These are phyloP conservation scores for Cisticola juncidis DNA, from an alignment of 2,113 vertebrate species.

Conservation along the genomic window DNA sequence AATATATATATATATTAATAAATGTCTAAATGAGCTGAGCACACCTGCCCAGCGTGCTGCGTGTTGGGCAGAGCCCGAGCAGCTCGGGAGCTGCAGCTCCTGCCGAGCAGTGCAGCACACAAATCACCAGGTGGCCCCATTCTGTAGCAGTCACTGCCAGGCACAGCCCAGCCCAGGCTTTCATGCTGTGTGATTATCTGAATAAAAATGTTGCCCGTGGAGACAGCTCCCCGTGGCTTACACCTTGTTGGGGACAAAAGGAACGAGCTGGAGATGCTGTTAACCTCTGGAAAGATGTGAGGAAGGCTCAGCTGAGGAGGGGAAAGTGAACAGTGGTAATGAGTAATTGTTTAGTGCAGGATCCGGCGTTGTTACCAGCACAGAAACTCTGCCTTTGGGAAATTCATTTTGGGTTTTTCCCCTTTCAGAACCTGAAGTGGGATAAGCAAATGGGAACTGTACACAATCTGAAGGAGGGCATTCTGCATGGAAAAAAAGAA, in stretches of 20 bases:
- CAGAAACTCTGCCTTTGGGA: neutral
- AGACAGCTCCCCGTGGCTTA: neutral
- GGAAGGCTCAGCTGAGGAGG: neutral
- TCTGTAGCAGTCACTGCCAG: constrained; percentile 40
- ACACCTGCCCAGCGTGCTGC: neutral
- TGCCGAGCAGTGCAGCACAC: constrained; percentile 32
- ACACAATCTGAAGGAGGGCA: neutral
- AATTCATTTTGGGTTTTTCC: neutral
- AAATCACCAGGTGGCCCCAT: constrained; percentile 54
- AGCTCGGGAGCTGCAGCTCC: neutral
- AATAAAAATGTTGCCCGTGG: neutral
- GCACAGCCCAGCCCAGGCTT: constrained; percentile 12
- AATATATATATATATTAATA: too few relatives aligned
- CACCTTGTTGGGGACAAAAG: constrained; percentile 41
- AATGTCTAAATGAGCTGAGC: too few relatives aligned
- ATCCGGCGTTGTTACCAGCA: neutral
- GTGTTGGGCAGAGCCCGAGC: neutral
- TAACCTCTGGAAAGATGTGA: neutral
- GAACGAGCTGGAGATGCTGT: neutral
- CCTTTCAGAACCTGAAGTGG: neutral
- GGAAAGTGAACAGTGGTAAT: neutral
- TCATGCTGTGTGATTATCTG: neutral
- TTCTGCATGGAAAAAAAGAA: neutral
- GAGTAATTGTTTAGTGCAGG: neutral
- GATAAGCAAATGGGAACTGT: neutral